A percentile compares a stretch with the other conserved stretches of the same genome.
Evolutionary conservation across 1,140 invertebrate species (phyloP).

Genomic region (Eueides isabella): DNA sequence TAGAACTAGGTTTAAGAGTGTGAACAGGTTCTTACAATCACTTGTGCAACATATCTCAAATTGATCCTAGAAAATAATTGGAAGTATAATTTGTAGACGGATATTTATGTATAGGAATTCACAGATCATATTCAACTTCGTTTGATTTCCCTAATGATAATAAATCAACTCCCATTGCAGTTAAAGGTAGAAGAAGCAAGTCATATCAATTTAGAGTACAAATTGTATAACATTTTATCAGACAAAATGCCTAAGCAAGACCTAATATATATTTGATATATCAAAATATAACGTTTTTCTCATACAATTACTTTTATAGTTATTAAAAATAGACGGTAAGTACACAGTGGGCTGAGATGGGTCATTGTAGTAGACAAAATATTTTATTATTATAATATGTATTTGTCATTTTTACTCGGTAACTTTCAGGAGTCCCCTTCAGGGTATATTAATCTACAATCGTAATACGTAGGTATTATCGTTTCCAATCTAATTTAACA

Average conservation of each 20-base stretch:
- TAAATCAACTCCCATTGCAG: neutral
- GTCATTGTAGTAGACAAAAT: no score
- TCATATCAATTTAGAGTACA: neutral
- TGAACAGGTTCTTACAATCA: neutral
- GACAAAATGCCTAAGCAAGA: neutral
- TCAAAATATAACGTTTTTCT: no score
- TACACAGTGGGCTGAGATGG: no score
- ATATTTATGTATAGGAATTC: neutral
- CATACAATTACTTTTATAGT: no score
- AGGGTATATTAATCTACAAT: no score
- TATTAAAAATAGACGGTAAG: no score
- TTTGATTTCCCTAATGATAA: slow-evolving; percentile 21
- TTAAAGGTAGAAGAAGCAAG: neutral
- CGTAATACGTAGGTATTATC: no score
- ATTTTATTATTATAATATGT: no score
- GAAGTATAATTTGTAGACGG: slow-evolving; percentile 1
- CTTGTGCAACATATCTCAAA: slow-evolving; percentile 2
- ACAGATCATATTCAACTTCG: slow-evolving; percentile 3
- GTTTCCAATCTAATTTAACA: no score
- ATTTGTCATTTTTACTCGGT: no score
- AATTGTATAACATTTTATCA: neutral
- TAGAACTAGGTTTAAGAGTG: neutral
- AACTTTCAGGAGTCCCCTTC: no score
- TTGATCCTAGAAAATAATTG: slow-evolving; percentile 23
- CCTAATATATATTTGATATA: neutral